Evolutionary conservation across 2,113 vertebrate genomes (phyloP).

Genomic region (Callopanchax toddi): DNA sequence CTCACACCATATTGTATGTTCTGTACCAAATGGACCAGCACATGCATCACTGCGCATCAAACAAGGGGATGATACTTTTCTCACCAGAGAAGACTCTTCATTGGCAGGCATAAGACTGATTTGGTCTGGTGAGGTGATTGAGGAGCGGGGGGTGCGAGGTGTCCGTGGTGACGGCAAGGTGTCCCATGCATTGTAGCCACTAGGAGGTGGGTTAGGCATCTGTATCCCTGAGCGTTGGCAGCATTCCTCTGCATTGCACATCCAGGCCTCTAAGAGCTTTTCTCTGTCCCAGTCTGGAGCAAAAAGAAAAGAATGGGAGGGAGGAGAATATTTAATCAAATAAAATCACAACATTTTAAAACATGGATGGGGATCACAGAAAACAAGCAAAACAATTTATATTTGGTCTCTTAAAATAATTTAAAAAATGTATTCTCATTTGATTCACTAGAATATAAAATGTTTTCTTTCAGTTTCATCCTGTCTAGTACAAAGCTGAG

Average conservation of each 20-base stretch:
- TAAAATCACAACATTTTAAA: no score
- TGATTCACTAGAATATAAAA: no score
- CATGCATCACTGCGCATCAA: background rate
- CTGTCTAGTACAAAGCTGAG: no score
- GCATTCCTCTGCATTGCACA: constrained; percentile 93
- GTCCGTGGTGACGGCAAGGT: constrained; percentile 94
- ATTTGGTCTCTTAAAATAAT: no score
- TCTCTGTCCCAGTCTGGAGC: constrained; percentile 95
- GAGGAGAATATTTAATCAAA: no score
- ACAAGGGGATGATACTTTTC: background rate
- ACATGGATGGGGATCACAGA: no score
- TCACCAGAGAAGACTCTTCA: constrained; percentile 88
- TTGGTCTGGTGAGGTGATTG: constrained; percentile 93
- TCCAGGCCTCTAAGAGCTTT: constrained; percentile 98
- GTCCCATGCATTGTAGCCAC: constrained; percentile 96
- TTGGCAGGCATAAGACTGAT: constrained; percentile 91
- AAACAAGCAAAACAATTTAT: no score
- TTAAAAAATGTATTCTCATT: no score
- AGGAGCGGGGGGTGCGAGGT: constrained; percentile 91
- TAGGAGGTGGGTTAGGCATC: constrained; percentile 95
- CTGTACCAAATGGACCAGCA: background rate
- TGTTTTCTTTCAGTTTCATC: no score
- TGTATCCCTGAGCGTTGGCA: constrained; percentile 97
- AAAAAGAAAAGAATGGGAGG: no score
- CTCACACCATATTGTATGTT: background rate